Evolutionary conservation across 2,888 invertebrate genomes (phyloP).

Genomic region (Synergus gifuensis): DNA sequence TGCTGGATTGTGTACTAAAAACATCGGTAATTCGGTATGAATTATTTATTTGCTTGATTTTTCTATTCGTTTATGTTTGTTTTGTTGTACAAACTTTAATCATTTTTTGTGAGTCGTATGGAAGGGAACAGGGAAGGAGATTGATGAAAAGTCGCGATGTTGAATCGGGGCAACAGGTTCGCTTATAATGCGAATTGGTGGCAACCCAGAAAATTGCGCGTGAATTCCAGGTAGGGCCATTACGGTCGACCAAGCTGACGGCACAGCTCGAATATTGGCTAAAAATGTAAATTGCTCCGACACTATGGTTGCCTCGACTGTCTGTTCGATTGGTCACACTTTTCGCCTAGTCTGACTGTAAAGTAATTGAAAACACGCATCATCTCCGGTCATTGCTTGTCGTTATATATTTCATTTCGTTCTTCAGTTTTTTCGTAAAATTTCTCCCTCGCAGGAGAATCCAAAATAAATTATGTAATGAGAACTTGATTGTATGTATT

Average conservation of each 20-base stretch:
- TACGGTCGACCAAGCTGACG: constrained; percentile 58
- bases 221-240: constrained; percentile 46
- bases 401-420: constrained; percentile 31
- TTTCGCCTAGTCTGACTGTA: constrained; percentile 52
- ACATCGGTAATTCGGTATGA: too few relatives aligned
- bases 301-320: constrained; percentile 50
- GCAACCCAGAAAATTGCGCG: constrained; percentile 36
- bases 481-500: background rate
- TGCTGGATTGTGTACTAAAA: too few relatives aligned
- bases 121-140: constrained; percentile 40
- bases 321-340: constrained; percentile 49
- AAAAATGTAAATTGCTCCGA: constrained; percentile 72
- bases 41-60: background rate
- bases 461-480: background rate
- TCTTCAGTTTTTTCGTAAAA: background rate
- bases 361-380: constrained; percentile 71
- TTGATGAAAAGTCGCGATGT: constrained; percentile 43
- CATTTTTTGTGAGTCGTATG: background rate
- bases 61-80: background rate
- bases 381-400: constrained; percentile 45
- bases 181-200: constrained; percentile 62
- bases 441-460: background rate
- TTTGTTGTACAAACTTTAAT: background rate
- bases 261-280: constrained; percentile 66
- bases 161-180: constrained; percentile 68